phyloP scores from a whole-genome alignment of 64 coral and sea anemone genomes.

The Pocillopora damicornis region DNA sequence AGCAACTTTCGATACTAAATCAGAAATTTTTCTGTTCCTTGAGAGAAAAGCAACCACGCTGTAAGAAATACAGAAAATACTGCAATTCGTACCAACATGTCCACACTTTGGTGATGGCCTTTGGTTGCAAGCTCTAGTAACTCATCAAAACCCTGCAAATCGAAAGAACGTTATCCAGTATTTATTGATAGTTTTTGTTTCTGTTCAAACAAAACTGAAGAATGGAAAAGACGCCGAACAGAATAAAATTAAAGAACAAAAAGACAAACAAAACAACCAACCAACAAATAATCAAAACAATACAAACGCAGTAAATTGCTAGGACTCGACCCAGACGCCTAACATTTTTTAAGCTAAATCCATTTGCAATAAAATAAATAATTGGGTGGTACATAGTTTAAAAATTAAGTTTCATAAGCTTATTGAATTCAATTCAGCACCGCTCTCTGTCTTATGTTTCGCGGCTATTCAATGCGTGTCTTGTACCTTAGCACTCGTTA shows the following conservation, averaged over 20 bases:
- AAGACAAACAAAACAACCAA: too few relatives aligned
- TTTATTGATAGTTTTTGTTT: not conserved
- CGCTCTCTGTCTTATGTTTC: too few relatives aligned
- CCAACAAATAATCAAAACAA: too few relatives aligned
- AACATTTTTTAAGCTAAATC: too few relatives aligned
- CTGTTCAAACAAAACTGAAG: not conserved
- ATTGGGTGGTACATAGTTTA: too few relatives aligned
- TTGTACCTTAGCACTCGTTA: constrained; percentile 89
- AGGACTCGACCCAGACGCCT: too few relatives aligned
- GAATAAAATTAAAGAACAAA: not conserved
- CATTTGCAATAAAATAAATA: too few relatives aligned
- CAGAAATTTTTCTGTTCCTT: not conserved
- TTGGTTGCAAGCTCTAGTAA: constrained; percentile 84
- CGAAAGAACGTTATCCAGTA: not conserved
- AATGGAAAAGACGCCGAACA: not conserved
- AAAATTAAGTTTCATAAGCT: too few relatives aligned
- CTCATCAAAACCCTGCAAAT: constrained; percentile 90
- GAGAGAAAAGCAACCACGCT: not conserved
- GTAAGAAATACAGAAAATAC: not conserved
- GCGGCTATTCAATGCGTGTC: too few relatives aligned
- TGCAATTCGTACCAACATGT: constrained; percentile 78
- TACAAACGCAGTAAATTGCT: too few relatives aligned
- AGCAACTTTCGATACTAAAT: too few relatives aligned
- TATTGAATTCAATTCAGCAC: too few relatives aligned
- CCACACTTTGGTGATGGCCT: constrained; percentile 89